These are phyloP conservation scores for Epinephelus coioides DNA, from an alignment of 2,797 vertebrate genomes.

Conservation along the genomic window DNA sequence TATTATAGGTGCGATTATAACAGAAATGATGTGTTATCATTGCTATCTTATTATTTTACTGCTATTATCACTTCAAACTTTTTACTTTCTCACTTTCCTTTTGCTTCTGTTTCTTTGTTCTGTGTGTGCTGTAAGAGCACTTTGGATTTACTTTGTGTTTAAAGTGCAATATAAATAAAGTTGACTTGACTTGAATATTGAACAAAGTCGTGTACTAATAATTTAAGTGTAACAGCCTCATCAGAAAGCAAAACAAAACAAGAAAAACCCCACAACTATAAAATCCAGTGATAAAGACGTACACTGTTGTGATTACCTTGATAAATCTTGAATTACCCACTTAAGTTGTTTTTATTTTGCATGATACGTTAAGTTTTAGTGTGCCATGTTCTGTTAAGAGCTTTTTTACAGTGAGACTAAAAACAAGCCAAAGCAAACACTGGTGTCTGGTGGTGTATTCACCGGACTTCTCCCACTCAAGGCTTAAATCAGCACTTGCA, in stretches of 20 bases:
- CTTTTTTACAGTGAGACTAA: neutral
- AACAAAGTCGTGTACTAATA: too few species aligned
- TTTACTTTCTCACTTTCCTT: too few species aligned
- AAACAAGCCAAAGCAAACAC: neutral
- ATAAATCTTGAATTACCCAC: neutral
- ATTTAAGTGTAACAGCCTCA: neutral
- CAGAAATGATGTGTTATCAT: too few species aligned
- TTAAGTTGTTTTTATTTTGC: neutral
- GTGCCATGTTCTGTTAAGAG: neutral
- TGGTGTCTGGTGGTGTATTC: slow-evolving; percentile 17
- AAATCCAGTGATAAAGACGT: neutral
- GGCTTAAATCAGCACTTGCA: slow-evolving; percentile 31
- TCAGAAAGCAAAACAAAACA: neutral
- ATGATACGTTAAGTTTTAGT: neutral
- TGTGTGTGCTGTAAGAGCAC: too few species aligned
- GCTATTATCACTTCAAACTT: too few species aligned
- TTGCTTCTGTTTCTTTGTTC: too few species aligned
- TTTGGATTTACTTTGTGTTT: too few species aligned
- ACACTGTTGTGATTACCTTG: neutral
- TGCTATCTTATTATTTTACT: too few species aligned
- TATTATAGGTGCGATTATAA: too few species aligned
- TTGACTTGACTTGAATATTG: too few species aligned
- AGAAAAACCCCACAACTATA: too few species aligned
- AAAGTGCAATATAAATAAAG: too few species aligned
- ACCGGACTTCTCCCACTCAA: slow-evolving; percentile 28